These are phyloP conservation scores for Channa argus DNA, from an alignment of 2,113 vertebrate species.

Conservation along the genomic window DNA sequence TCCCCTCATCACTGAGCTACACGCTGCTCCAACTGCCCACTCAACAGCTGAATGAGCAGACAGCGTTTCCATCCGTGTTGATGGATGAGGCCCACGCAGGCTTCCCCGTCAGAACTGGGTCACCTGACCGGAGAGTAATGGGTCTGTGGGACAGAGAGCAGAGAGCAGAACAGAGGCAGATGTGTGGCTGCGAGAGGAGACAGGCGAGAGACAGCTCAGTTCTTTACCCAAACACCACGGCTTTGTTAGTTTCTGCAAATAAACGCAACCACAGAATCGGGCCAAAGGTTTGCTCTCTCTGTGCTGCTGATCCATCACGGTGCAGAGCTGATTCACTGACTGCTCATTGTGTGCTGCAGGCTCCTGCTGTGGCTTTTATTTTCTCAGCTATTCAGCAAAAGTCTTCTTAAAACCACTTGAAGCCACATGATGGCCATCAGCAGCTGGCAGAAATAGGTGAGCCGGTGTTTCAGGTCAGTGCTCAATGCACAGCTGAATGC, in stretches of 20 bases:
- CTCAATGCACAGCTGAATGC: background rate
- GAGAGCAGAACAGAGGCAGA: constrained; percentile 10
- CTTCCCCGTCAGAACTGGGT: constrained; percentile 37
- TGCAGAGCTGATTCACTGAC: constrained; percentile 36
- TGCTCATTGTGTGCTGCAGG: constrained; percentile 27
- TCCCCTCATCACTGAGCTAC: background rate
- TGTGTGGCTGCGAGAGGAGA: constrained; percentile 11
- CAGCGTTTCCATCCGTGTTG: constrained; percentile 26
- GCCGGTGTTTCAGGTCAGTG: background rate
- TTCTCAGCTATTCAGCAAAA: constrained; percentile 5
- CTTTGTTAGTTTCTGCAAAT: constrained; percentile 7
- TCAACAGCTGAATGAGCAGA: constrained; percentile 36
- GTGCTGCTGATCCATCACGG: constrained; percentile 30
- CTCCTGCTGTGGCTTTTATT: background rate
- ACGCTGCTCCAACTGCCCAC: constrained; percentile 26
- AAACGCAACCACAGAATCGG: constrained; percentile 4
- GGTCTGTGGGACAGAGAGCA: constrained; percentile 33
- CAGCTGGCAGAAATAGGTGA: constrained; percentile 8
- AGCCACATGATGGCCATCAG: constrained; percentile 20
- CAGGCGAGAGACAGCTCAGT: background rate
- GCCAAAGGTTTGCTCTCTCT: background rate
- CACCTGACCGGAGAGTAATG: constrained; percentile 55
- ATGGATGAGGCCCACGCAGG: constrained; percentile 38
- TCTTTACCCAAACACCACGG: background rate
- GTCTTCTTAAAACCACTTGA: constrained; percentile 8